Base-by-base conservation (phyloP, 2,113 vertebrate genomes). In the Pollachius pollachius region DNA sequence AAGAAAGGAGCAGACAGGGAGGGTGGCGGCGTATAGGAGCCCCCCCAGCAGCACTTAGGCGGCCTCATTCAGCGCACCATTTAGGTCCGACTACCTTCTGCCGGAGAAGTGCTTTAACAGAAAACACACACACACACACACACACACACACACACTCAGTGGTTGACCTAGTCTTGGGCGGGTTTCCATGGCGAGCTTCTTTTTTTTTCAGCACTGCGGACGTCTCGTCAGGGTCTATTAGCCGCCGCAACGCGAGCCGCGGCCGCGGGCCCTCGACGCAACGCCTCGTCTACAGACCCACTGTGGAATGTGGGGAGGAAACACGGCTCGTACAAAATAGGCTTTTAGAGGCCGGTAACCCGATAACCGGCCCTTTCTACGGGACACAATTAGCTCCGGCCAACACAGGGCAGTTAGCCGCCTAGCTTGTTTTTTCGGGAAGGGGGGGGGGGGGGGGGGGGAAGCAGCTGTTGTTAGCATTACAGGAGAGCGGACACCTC, bases 401-500 rank as follows among this genome's bases (percentile, higher is more conserved):
- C 64, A 61, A 69, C 52, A 11, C 0, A 15, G 68, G 37, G 66
- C 62, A 16, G 19, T 19, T 65, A 52, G 59, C 41, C 41, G 2
- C 8, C 41, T 48, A 48, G 41, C 41, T 48, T 48, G 41, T 48
- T 48, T 48, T 48, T 9, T 9, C 11, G 1, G 5, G 59, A 4
- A 59, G 79, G 74, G 48, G 59, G 6, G 62, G 79, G 74, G 48
- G 71, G 63, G 21, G 59, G 6, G 59, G 79, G 74, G 48, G 71
- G 63, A n/a, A 57, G 60, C 82, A 76, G 82, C 80, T 87, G 83
- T 68, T 84, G 65, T 68, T 62, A 68, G 68, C 65, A 73, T 84
- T 60, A 82, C 19, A 68, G 74, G 71, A 72, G 41, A 68, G 72
- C 7, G 15, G 75, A 85, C 63, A 76, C 68, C 62, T 67, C 7